A percentile compares a stretch with the other conserved stretches of the same genome.
Evolutionary conservation across 2,797 vertebrate species (phyloP).

Genomic region (Cynopterus sphinx): DNA sequence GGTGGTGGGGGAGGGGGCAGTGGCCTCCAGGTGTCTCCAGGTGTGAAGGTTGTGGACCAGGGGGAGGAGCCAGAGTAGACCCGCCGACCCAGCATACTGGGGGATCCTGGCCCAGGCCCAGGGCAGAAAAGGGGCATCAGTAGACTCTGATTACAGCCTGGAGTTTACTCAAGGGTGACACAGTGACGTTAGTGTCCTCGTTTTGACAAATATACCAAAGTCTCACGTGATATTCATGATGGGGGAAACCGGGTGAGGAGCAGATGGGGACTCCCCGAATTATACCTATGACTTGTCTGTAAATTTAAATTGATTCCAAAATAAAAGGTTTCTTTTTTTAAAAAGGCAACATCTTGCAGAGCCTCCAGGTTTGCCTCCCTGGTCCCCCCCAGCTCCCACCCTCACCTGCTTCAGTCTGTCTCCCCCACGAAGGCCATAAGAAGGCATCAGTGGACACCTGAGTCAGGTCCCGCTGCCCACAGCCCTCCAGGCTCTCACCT

Average conservation of each 20-base stretch:
- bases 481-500: background rate
- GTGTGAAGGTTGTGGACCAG: fast-evolving
- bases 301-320: background rate
- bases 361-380: background rate
- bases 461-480: background rate
- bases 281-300: background rate
- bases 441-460: background rate
- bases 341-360: background rate
- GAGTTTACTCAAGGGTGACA: background rate
- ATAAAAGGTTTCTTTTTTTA: background rate
- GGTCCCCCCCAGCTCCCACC: fast-evolving
- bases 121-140: background rate
- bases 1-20: too few relatives aligned
- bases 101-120: background rate
- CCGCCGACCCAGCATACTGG: fast-evolving
- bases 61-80: background rate
- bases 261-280: background rate
- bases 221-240: too few relatives aligned
- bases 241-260: background rate
- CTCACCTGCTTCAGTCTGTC: fast-evolving
- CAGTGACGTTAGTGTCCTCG: background rate
- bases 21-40: background rate
- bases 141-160: background rate
- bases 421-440: background rate
- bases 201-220: background rate